phyloP scores from a whole-genome alignment of 2,113 vertebrate species.

The Muntiacus reevesi region DNA sequence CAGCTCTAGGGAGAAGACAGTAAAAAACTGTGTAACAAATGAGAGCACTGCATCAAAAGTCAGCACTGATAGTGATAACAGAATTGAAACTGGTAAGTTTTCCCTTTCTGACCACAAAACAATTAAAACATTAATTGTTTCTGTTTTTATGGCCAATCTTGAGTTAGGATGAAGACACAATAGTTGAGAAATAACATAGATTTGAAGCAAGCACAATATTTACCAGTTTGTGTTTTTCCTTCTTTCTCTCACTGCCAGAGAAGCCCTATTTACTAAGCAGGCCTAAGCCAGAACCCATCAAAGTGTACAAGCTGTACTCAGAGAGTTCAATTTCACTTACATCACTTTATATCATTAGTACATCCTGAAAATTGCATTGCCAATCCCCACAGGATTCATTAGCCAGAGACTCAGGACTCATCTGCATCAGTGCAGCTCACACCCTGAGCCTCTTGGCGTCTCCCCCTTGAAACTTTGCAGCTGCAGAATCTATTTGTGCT shows the following conservation, averaged over 20 bases:
- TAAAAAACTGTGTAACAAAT: constrained; percentile 59
- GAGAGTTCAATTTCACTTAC: constrained; percentile 38
- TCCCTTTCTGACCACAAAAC: constrained; percentile 13
- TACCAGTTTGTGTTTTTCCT: constrained; percentile 8
- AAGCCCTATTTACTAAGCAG: background rate
- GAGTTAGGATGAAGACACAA: background rate
- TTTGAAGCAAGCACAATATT: constrained; percentile 17
- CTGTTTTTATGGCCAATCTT: background rate
- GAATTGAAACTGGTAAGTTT: constrained; percentile 62
- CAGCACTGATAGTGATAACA: constrained; percentile 41
- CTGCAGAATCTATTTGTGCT: constrained; percentile 13
- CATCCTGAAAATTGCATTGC: constrained; percentile 33
- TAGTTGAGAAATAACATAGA: constrained; percentile 7
- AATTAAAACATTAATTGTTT: constrained; percentile 14
- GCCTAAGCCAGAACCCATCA: background rate
- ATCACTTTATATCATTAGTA: constrained; percentile 30
- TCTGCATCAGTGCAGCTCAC: background rate
- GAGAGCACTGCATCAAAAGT: constrained; percentile 47
- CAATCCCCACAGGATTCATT: background rate
- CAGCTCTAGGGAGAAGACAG: constrained; percentile 64
- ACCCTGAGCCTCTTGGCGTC: background rate
- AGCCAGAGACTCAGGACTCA: constrained; percentile 17
- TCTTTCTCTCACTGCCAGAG: background rate
- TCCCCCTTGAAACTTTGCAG: background rate
- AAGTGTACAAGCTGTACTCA: constrained; percentile 38